Percentiles rank a stretch among this genome's conserved stretches.
Evolutionary conservation across 2,888 invertebrate species (phyloP).

Genomic region (Dynastes tityus): DNA sequence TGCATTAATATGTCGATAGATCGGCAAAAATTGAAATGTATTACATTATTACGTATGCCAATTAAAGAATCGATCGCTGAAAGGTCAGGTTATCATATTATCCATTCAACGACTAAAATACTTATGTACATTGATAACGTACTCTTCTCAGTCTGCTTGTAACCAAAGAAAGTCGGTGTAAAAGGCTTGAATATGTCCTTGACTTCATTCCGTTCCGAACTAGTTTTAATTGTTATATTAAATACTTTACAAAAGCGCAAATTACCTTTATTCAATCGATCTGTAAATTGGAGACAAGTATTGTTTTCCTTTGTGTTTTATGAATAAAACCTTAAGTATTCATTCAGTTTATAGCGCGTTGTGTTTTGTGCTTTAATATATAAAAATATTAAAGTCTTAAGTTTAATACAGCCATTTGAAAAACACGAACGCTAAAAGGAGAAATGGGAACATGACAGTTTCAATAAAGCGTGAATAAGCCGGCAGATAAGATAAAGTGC

Average conservation of each 20-base stretch:
- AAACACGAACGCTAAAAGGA: not conserved
- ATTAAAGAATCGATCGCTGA: not conserved
- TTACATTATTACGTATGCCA: conserved; percentile 2
- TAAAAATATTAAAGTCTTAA: not conserved
- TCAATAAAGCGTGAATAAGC: no score
- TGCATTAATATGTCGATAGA: not conserved
- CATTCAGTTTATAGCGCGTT: not conserved
- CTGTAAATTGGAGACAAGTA: not conserved
- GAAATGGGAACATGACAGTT: not conserved
- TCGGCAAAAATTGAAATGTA: conserved; percentile 13
- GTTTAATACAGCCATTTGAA: not conserved
- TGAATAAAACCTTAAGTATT: not conserved
- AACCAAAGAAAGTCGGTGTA: not conserved
- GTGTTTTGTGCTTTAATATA: not conserved
- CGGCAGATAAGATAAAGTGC: no score
- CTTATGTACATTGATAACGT: not conserved
- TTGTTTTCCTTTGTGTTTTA: not conserved
- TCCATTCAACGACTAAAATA: not conserved
- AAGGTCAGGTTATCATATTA: conserved; percentile 20
- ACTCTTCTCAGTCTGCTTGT: not conserved
- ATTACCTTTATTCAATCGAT: not conserved
- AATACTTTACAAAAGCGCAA: not conserved
- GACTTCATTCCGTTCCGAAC: conserved; percentile 1
- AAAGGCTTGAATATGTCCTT: not conserved
- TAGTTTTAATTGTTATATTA: conserved; percentile 11